Evolutionary conservation across 2,888 invertebrate genomes (phyloP).

Genomic region (Tineola bisselliella): DNA sequence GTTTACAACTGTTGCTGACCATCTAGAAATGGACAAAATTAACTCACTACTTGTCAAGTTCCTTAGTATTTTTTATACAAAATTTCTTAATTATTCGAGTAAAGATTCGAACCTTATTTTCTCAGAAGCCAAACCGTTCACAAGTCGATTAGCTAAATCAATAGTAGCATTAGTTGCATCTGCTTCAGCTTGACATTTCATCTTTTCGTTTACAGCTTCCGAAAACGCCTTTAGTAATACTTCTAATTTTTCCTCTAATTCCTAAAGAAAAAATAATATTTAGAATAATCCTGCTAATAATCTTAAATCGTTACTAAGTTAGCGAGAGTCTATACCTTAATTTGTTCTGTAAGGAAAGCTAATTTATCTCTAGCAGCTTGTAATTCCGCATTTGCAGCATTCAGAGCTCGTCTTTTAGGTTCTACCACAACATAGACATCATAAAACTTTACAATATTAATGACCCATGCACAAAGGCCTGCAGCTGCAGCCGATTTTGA

Average conservation of each 20-base stretch:
- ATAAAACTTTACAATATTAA: constrained; percentile 90
- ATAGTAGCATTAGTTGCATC: constrained; percentile 90
- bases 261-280: constrained; percentile 34
- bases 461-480: constrained; percentile 93
- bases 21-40: constrained; percentile 27
- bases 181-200: constrained; percentile 92
- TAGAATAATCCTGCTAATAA: background rate
- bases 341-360: constrained; percentile 76
- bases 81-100: no score
- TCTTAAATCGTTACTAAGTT: background rate
- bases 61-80: no score
- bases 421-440: constrained; percentile 92
- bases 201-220: constrained; percentile 84
- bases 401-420: constrained; percentile 87
- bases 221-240: constrained; percentile 85
- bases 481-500: constrained; percentile 92
- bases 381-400: constrained; percentile 85
- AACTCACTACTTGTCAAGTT: no score
- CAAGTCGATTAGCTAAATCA: constrained; percentile 89
- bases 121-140: constrained; percentile 92
- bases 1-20: constrained; percentile 60
- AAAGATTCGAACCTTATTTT: constrained; percentile 69
- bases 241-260: constrained; percentile 80
- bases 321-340: constrained; percentile 62
- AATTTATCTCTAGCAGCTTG: constrained; percentile 84